Base-by-base conservation (phyloP, 2,113 vertebrate species). In the Pterophyllum scalare region DNA sequence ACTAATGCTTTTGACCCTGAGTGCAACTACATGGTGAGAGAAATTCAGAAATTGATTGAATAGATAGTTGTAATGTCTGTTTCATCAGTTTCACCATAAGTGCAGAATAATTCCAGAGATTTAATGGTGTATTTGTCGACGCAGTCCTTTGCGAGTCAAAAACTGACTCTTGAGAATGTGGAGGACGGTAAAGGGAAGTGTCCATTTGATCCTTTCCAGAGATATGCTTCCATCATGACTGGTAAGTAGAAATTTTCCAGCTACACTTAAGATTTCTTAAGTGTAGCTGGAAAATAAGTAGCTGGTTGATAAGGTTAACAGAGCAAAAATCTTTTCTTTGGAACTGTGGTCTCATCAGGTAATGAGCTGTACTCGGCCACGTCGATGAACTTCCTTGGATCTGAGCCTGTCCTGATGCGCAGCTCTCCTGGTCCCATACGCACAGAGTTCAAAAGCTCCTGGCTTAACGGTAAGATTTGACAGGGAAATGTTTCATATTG, bases 301-400 rank as follows among this genome's bases (percentile, higher is more conserved):
- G 28, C 1, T 2, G 7, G 17, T 8, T 6, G 9, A 19, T 4
- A 59, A 19, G 3, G 40, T 19, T 13, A 6, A 24, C 14, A 4
- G 0, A 31, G 31, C 60, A 17, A 20, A 31, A 6, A 33, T 14
- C 10, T 35, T 79, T 70, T 67, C 1, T 24, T 59, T 7, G 33
- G 3, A 11, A 24, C 52, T 64, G 20, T 72, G 26, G n/a, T 59
- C 24, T 19, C n/a, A 3, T 15, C 82, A 97, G 97, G 94, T 46
- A 87, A 94, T 17, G 83, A 90, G 35, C 91, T 97, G 28, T 97
- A 96, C 87, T 96, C 96, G 0, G 97, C 97, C 65, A 97, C 97
- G 46, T 95, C 96, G 10, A 89, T 95, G 43, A 97, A 97, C 89
- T 97, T 97, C 80, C 91, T 96, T 59, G 97, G 96, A 28, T 95